A percentile compares a stretch with the other conserved stretches of the same genome.
Evolutionary conservation across 2,888 invertebrate genomes (phyloP).

Genomic region (Belgica antarctica): DNA sequence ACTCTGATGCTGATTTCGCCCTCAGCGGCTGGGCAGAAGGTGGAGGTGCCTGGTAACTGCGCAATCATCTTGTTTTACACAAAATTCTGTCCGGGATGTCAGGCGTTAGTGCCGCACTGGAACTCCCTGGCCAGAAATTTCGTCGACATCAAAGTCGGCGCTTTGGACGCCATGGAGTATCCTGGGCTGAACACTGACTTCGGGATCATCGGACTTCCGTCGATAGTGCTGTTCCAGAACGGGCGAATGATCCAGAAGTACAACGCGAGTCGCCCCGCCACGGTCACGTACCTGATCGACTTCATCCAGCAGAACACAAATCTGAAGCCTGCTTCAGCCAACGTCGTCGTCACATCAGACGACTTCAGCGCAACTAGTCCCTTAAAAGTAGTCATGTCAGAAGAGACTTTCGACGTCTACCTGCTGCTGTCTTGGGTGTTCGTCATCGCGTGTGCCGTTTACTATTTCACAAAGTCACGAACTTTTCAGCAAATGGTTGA

Average conservation of each 20-base stretch:
- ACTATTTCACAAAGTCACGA: constrained; percentile 73
- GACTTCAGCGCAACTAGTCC: constrained; percentile 80
- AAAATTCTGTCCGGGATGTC: constrained; percentile 85
- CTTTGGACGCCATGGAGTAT: constrained; percentile 82
- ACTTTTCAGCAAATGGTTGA: constrained; percentile 80
- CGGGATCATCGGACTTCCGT: constrained; percentile 87
- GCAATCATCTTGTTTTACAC: constrained; percentile 85
- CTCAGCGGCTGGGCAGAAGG: constrained; percentile 57
- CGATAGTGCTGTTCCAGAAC: constrained; percentile 84
- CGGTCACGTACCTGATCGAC: constrained; percentile 72
- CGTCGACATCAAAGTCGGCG: constrained; percentile 76
- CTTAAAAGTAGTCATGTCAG: constrained; percentile 61
- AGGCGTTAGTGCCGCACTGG: constrained; percentile 82
- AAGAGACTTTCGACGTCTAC: constrained; percentile 75
- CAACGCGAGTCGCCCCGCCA: constrained; percentile 73
- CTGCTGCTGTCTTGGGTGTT: constrained; percentile 83
- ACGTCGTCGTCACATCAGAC: constrained; percentile 68
- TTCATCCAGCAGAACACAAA: constrained; percentile 77
- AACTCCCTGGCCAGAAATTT: constrained; percentile 87
- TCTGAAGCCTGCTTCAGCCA: constrained; percentile 60
- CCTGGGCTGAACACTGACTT: constrained; percentile 85
- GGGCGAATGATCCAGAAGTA: constrained; percentile 81
- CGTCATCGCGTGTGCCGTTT: constrained; percentile 69
- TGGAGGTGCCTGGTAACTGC: constrained; percentile 64
- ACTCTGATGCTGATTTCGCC: constrained; percentile 52